Evolutionary conservation across 2,888 invertebrate genomes (phyloP).

Genomic region (Drosophila rubida): DNA sequence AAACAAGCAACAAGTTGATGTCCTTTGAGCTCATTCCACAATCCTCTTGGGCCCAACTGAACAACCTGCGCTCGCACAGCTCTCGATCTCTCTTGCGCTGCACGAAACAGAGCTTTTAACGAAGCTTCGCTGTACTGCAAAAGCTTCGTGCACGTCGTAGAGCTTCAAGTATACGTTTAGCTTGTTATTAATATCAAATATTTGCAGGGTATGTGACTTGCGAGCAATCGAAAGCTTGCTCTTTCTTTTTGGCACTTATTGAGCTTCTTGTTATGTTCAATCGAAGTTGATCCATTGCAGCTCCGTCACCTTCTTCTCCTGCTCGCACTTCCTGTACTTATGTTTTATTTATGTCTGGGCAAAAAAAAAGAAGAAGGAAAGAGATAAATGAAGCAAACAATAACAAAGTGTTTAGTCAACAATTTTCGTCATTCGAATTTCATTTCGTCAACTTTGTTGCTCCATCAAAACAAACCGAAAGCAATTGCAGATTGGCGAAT

Average conservation of each 20-base stretch:
- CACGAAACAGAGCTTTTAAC: not conserved
- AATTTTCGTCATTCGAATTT: constrained; percentile 33
- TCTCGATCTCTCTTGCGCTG: not conserved
- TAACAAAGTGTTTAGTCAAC: constrained; percentile 57
- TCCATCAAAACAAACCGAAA: constrained; percentile 62
- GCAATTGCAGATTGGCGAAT: constrained; percentile 29
- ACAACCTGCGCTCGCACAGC: not conserved
- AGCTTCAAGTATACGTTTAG: no score
- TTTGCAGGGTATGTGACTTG: not conserved
- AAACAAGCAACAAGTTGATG: constrained; percentile 57
- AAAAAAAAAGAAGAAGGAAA: not conserved
- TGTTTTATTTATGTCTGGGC: constrained; percentile 44
- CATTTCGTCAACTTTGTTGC: constrained; percentile 55
- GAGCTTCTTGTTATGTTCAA: not conserved
- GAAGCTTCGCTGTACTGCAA: no score
- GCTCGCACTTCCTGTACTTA: constrained; percentile 45
- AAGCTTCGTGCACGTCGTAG: no score
- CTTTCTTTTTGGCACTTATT: not conserved
- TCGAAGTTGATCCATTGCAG: constrained; percentile 10
- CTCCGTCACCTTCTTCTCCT: constrained; percentile 3
- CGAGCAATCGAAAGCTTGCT: not conserved
- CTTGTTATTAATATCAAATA: not conserved
- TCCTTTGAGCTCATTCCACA: constrained; percentile 17
- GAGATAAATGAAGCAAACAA: constrained; percentile 21
- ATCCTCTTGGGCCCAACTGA: constrained; percentile 19